Percentiles rank a stretch among this genome's conserved stretches.
phyloP scores from a whole-genome alignment of 1,140 invertebrate genomes.

The Cyclina sinensis region DNA sequence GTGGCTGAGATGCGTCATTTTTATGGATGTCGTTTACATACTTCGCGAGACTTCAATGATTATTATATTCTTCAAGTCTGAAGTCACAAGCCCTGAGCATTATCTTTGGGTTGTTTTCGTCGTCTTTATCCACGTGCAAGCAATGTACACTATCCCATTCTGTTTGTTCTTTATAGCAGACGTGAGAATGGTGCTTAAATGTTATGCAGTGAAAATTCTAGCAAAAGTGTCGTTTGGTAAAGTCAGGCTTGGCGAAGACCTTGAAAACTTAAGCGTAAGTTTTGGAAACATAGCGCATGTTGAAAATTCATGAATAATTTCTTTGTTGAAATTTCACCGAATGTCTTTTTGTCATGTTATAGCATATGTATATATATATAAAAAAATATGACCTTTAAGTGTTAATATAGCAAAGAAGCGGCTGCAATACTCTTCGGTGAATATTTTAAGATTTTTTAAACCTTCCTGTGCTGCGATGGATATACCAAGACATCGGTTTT shows the following conservation, averaged over 20 bases:
- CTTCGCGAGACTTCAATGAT: neutral
- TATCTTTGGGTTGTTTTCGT: neutral
- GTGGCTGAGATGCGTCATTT: neutral
- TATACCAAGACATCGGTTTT: too few species aligned
- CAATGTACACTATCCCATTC: neutral
- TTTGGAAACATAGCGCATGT: neutral
- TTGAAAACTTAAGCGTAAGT: constrained; percentile 5
- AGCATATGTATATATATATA: too few species aligned
- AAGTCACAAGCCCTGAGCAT: neutral
- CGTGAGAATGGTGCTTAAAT: neutral
- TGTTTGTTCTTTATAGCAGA: constrained; percentile 20
- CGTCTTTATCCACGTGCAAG: neutral
- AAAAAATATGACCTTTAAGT: too few species aligned
- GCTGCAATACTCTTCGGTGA: too few species aligned
- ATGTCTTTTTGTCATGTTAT: too few species aligned
- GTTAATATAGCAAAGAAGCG: too few species aligned
- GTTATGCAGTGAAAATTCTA: neutral
- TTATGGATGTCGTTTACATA: neutral
- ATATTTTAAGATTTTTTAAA: too few species aligned
- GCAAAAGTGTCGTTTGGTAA: constrained; percentile 22
- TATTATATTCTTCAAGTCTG: neutral
- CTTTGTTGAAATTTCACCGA: too few species aligned
- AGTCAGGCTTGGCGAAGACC: neutral
- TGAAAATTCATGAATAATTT: neutral
- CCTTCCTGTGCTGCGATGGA: too few species aligned